Evolutionary conservation across 2,113 vertebrate species (phyloP), one percentile per base, ranked within the genome.

Genomic region (Andinoacara biseriatus): DNA sequence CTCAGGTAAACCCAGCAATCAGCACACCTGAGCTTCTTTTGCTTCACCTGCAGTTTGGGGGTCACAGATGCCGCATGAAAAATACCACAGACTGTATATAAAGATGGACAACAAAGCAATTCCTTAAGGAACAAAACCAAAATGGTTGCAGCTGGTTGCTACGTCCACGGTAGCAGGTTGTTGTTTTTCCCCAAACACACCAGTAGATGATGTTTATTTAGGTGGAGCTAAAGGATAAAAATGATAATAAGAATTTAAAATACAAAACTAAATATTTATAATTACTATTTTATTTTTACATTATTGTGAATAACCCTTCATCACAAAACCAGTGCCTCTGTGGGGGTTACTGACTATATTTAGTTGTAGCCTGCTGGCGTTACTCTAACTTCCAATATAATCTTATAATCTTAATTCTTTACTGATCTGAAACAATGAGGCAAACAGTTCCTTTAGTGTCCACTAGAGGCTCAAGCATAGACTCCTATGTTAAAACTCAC

Each of bases 1-100:
- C 67, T 33, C 82, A 86, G 89, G 88, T 89, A 61, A 80, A 5
- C 58, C 11, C 26, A 1, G 18, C 5, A 7, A 69, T 49, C 40
- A 52, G 17, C 24, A 52, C 43, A 65, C 22, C 43, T 13, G 24
- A 24, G 65, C 63, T 69, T 43, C n/a, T 69, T 46, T 46, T 69
- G 7, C 13, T 24, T 26, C 65, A 49, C 65, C 65, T 49, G 24
- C 43, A 20, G 65, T 46, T 69, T 26, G 24, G 22, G 5, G 24
- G 15, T 46, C 2, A 29, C 0, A 69, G 65, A 26, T 8, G 7
- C 0, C 5, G 26, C 40, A 40, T 43, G 61, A 24, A 38, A 43
- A 46, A 65, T 17, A 43, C 22, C 26, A 43, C 62, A 65, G 38
- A 65, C 62, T 65, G 38, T 61, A 31, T 15, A 67, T 49, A 10